Evolutionary conservation across 1,140 invertebrate species (phyloP), one percentile per base, ranked within the genome.

Genomic region (Asbolus verrucosus): DNA sequence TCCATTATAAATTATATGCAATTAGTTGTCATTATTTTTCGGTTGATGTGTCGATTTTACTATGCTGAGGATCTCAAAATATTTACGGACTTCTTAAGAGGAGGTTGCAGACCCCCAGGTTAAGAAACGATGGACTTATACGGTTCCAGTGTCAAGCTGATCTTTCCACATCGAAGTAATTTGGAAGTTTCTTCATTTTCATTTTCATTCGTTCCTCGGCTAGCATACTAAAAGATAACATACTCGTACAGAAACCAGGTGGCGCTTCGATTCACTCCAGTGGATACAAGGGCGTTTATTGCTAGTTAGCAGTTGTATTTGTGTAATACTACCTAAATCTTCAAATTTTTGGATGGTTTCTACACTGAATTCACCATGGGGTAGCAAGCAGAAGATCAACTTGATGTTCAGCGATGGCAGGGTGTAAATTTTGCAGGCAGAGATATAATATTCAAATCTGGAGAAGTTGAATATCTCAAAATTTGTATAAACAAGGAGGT

Each of bases 321-420:
- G 36, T 89, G 88, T 79, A 92, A 92, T 8, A 94, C 76, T 6
- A 88, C 92, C 93, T 15, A 94, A 75, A 0, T 89, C 89, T 50
- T 91, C 83, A 27, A 95, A 72, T n/a, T 88, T 87, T 79, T 96
- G 94, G 15, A 90, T 82, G 1, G 91, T 87, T 0, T 92, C 92
- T 0, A 89, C 92, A 0, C 92, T 93, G 0, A 92, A 93, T 79
- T 96, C 94, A 2, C 92, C 92, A 59, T 95, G n/a, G 92, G 0
- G 88, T 88, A 1, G 95, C 79, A 76, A 94, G 95, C 31, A 95
- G 83, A 0, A 90, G 83, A 0, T 82, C 79, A 1, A 93, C 93
- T 39, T 83, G 84, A 70, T 88, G 81, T 54, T 84, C 78, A 65
- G 82, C 79, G 11, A 94, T 77, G 21, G 85, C 86, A 30, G 0